Percentiles rank a stretch among this genome's conserved stretches.
Conservation (phyloP, 30 jellyfish, hydroid and myxozoan genomes). For the Hydractinia symbiolongicarpus region DNA sequence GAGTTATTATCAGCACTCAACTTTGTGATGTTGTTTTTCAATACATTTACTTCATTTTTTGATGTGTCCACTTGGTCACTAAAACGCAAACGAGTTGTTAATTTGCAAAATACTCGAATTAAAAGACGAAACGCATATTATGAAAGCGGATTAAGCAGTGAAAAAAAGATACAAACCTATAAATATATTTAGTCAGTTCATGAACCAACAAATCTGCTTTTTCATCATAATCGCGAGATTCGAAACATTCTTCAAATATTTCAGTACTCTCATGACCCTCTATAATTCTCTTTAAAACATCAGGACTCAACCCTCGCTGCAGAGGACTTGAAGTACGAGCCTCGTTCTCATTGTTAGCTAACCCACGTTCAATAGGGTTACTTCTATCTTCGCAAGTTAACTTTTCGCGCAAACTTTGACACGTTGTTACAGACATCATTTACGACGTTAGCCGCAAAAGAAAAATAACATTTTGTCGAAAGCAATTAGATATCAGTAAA, state of each 20-base stretch:
- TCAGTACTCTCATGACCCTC: conserved; percentile 76
- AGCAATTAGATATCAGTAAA: no score
- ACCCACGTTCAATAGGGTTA: background rate
- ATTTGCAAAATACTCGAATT: no score
- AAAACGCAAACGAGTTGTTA: background rate
- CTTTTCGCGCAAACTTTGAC: conserved; percentile 1
- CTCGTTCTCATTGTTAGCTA: background rate
- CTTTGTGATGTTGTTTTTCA: conserved; percentile 60
- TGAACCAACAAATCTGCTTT: conserved; percentile 81
- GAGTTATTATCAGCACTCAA: conserved; percentile 57
- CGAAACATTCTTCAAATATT: conserved; percentile 61
- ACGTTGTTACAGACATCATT: background rate
- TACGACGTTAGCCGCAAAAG: no score
- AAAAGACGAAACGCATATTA: no score
- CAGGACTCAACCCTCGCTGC: conserved; percentile 53
- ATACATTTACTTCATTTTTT: conserved; percentile 51
- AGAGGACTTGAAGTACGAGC: conserved; percentile 12
- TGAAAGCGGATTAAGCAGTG: no score
- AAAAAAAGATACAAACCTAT: conserved; percentile 39
- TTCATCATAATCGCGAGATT: conserved; percentile 62
- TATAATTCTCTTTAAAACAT: conserved; percentile 51
- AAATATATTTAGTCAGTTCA: conserved; percentile 54
- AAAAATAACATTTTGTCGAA: no score
- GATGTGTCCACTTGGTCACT: conserved; percentile 74
- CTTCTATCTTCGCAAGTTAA: background rate